These are phyloP conservation scores for Podarcis raffonei DNA, from an alignment of 2,113 vertebrate species.

Conservation along the genomic window DNA sequence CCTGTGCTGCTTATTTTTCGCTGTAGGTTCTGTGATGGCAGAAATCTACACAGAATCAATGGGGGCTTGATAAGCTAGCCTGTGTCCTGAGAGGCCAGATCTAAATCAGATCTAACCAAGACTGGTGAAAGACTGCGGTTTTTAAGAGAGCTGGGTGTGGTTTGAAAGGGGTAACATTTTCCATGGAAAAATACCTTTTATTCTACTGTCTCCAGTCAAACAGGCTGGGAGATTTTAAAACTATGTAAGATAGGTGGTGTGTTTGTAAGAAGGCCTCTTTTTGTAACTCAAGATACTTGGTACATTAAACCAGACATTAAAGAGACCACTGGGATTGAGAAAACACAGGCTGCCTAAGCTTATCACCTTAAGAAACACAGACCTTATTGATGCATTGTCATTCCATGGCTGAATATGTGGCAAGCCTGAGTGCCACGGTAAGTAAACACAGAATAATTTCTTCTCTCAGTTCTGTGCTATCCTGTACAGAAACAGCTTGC, in stretches of 20 bases:
- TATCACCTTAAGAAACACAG: not conserved
- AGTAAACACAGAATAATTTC: not conserved
- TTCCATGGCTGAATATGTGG: accelerated
- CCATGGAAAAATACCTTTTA: not conserved
- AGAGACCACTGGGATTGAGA: not conserved
- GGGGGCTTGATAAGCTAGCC: too few species aligned
- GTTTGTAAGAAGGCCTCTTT: not conserved
- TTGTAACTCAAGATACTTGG: not conserved
- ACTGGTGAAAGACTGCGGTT: not conserved
- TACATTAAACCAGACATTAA: not conserved
- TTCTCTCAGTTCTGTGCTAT: not conserved
- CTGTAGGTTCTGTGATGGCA: not conserved
- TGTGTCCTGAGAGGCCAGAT: not conserved
- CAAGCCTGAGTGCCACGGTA: not conserved
- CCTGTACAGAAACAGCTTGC: not conserved
- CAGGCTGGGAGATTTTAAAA: too few species aligned
- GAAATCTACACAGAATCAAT: not conserved
- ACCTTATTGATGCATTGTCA: accelerated
- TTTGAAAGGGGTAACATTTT: not conserved
- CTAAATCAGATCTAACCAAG: too few species aligned
- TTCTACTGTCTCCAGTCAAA: too few species aligned
- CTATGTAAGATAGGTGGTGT: too few species aligned
- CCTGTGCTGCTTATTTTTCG: not conserved
- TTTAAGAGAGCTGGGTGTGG: not conserved
- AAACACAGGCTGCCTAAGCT: too few species aligned